Percentiles rank a stretch among this genome's conserved stretches.
Evolutionary conservation across 2,797 vertebrate species (phyloP).

Genomic region (Halcyon badia): DNA sequence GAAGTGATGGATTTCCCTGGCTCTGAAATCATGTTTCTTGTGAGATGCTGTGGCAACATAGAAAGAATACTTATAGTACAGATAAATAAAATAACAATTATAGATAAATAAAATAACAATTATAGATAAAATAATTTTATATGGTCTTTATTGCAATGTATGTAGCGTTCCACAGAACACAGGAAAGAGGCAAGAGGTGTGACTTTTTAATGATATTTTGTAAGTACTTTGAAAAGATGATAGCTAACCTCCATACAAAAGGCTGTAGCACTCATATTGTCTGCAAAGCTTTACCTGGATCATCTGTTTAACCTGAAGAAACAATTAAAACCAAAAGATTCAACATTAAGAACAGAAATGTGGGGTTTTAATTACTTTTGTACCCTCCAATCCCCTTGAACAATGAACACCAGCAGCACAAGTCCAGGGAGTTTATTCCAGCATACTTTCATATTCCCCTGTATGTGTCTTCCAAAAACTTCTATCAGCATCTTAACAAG

Average conservation of each 20-base stretch:
- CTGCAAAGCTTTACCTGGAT: neutral
- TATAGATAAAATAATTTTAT: neutral
- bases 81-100: neutral
- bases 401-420: neutral
- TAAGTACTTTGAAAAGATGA: neutral
- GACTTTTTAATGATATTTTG: neutral
- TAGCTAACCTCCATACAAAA: neutral
- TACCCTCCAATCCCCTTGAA: neutral
- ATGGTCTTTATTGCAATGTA: neutral
- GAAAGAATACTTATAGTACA: neutral
- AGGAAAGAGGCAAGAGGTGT: neutral
- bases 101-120: too few relatives aligned
- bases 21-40: neutral
- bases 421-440: neutral
- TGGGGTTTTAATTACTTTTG: neutral
- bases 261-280: neutral
- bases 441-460: neutral
- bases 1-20: neutral
- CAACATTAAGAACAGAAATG: neutral
- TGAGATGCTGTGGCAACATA: fast-evolving
- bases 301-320: neutral
- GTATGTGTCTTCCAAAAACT: neutral
- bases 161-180: neutral
- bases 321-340: neutral
- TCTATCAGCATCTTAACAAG: neutral